Evolutionary conservation across 1,140 invertebrate genomes (phyloP), one percentile per base, ranked within the genome.

Genomic region (Bradysia coprophila): DNA sequence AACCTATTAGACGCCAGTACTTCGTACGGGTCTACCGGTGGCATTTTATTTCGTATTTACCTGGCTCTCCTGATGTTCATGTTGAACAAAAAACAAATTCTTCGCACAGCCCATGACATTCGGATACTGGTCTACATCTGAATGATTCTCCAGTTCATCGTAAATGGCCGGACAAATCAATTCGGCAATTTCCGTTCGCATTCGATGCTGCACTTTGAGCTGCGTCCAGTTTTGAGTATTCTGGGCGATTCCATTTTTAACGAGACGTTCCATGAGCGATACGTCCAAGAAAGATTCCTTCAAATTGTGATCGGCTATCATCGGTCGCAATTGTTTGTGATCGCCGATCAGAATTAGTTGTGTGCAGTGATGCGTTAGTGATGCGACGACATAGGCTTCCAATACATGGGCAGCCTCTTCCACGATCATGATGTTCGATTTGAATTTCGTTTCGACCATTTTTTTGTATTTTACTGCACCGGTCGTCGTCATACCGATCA

Each of bases 331-430:
- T 54, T 86, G 81, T 49, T 78, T 67, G 58, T 84, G 81, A 57
- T 90, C 85, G 61, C 83, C 84, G 47, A 89, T 82, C 9, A 88
- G 64, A 44, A 91, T 86, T 0, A 89, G 63, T 54, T 91, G 88
- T 56, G 89, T 47, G 46, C 80, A 82, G 36, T 66, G 48, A 21
- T 66, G 55, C n/a, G 76, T 78, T 9, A 92, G 59, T 21, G 79
- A 72, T 11, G 76, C 68, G 1, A 86, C 50, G 21, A 85, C 74
- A 50, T 87, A 82, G 10, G 75, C 60, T 52, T 90, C 85, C 21
- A 86, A 59, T 11, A 87, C 78, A 67, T 90, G 84, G 1, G 82
- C 85, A 1, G 86, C 85, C 65, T 90, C 85, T 61, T 90, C 85
- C n/a, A 89, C 75, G 22, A 89, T 71, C 0, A 81, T n/a, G n/a